phyloP scores from a whole-genome alignment of 37 sponge, comb jelly and placozoan species.

The Petrosia ficiformis region DNA sequence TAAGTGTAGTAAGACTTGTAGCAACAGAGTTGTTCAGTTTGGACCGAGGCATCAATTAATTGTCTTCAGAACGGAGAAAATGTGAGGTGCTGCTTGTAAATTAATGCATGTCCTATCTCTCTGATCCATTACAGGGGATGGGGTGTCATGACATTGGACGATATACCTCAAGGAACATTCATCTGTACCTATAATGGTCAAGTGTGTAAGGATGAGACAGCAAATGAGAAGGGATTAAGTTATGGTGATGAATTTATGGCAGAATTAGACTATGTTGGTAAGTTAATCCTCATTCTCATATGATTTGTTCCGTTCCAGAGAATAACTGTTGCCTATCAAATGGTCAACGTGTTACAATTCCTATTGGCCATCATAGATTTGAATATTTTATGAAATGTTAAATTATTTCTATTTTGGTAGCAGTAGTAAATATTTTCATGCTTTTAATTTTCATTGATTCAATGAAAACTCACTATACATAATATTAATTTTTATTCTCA shows the following conservation, averaged over 20 bases:
- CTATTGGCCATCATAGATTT: too few species aligned
- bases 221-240: constrained; percentile 40
- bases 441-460: too few species aligned
- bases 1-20: constrained; percentile 59
- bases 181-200: constrained; percentile 78
- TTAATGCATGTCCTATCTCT: not conserved
- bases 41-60: constrained; percentile 66
- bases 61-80: constrained; percentile 73
- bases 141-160: constrained; percentile 84
- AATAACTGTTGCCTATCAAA: too few species aligned
- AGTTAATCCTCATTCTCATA: not conserved
- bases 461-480: too few species aligned
- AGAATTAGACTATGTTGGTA: constrained; percentile 93
- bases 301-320: too few species aligned
- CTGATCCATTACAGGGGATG: constrained; percentile 50
- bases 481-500: too few species aligned
- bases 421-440: too few species aligned
- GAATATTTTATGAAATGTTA: too few species aligned
- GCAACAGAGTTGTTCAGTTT: constrained; percentile 82
- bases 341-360: too few species aligned
- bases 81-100: constrained; percentile 10
- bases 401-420: too few species aligned
- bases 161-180: constrained; percentile 89
- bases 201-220: constrained; percentile 64
- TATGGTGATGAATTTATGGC: constrained; percentile 90